Evolutionary conservation across 2,888 invertebrate genomes (phyloP).

Genomic region (Colostygia pectinataria): DNA sequence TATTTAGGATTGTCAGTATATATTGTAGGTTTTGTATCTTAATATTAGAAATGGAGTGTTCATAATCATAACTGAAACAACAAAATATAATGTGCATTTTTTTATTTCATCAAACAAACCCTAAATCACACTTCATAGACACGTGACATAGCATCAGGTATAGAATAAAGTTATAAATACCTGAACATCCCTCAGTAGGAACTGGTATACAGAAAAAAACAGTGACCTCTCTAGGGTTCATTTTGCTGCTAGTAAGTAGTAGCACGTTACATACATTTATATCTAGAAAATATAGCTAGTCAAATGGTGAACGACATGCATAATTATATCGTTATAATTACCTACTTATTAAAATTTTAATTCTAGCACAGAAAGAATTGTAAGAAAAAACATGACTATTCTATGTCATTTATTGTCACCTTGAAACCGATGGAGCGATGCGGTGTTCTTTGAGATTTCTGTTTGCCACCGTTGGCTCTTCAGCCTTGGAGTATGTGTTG

Average conservation of each 20-base stretch:
- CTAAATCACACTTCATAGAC: conserved; percentile 61
- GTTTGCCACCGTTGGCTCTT: conserved; percentile 45
- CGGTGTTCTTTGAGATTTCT: conserved; percentile 33
- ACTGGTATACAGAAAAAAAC: conserved; percentile 70
- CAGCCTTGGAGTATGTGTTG: conserved; percentile 40
- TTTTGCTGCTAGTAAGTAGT: conserved; percentile 65
- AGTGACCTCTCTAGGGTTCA: conserved; percentile 64
- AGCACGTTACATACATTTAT: conserved; percentile 60
- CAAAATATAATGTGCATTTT: conserved; percentile 29
- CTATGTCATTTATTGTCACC: conserved; percentile 63
- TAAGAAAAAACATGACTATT: conserved; percentile 60
- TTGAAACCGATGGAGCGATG: conserved; percentile 58
- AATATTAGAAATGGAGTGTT: too few relatives aligned
- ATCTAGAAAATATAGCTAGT: conserved; percentile 52
- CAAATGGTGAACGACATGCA: conserved; percentile 61
- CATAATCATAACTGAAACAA: conserved; percentile 37
- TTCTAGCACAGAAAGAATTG: conserved; percentile 44
- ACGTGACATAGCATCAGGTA: conserved; percentile 63
- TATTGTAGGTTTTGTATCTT: too few relatives aligned
- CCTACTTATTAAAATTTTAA: too few relatives aligned
- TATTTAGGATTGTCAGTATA: too few relatives aligned
- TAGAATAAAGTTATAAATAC: conserved; percentile 76
- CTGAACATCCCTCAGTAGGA: conserved; percentile 77
- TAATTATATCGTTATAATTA: conserved; percentile 42
- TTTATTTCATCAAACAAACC: conserved; percentile 55